Percentiles rank a stretch among this genome's conserved stretches.
phyloP scores from a whole-genome alignment of 2,888 invertebrate genomes.

The Salpingus planirostris region DNA sequence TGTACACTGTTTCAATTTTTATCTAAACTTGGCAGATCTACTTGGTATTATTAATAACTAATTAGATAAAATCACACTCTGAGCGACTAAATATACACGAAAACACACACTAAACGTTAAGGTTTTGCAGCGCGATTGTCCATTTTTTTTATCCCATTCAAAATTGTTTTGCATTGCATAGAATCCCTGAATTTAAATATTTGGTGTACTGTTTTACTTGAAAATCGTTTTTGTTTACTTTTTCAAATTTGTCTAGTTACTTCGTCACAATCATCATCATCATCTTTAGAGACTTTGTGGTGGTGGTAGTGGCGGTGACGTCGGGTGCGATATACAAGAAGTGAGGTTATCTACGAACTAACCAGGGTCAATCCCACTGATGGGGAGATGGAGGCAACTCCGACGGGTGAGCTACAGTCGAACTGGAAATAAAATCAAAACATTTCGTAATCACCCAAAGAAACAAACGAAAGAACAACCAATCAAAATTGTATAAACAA shows the following conservation, averaged over 20 bases:
- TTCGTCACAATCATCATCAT: too few species aligned
- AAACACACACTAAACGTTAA: slow-evolving; percentile 32
- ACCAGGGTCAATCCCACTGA: slow-evolving; percentile 84
- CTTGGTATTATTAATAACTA: too few species aligned
- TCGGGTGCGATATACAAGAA: slow-evolving; percentile 19
- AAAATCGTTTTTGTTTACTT: too few species aligned
- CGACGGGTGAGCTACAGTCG: slow-evolving; percentile 93
- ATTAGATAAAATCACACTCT: slow-evolving; percentile 33
- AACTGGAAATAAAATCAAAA: too few species aligned
- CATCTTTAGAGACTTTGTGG: too few species aligned
- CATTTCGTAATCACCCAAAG: too few species aligned
- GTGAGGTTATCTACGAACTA: slow-evolving; percentile 34
- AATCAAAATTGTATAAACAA: too few species aligned
- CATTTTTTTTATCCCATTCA: slow-evolving; percentile 11
- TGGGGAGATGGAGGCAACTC: slow-evolving; percentile 98
- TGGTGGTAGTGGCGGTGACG: too few species aligned
- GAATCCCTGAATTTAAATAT: slow-evolving; percentile 41
- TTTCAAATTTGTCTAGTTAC: too few species aligned
- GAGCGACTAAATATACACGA: slow-evolving; percentile 36
- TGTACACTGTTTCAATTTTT: slow-evolving; percentile 19
- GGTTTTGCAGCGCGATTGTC: slow-evolving; percentile 32
- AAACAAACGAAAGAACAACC: too few species aligned
- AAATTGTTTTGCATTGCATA: slow-evolving; percentile 35
- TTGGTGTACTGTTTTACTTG: slow-evolving; percentile 35
- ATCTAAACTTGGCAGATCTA: slow-evolving; percentile 27